A percentile compares a stretch with the other conserved stretches of the same genome.
These are phyloP conservation scores for Notarius lentiginosus DNA, from an alignment of 2,113 vertebrate species.

Conservation along the genomic window DNA sequence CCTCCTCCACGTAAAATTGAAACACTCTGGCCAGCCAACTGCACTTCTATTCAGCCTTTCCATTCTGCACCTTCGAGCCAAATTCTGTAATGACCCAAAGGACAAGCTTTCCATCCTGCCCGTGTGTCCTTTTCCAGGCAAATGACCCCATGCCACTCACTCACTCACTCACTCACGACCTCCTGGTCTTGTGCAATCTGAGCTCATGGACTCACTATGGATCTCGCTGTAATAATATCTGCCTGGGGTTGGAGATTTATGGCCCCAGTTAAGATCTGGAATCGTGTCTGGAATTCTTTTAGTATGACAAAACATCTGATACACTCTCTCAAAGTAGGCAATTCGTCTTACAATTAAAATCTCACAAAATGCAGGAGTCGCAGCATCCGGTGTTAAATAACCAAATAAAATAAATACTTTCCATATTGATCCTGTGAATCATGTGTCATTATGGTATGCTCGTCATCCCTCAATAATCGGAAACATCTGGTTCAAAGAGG, in stretches of 20 bases:
- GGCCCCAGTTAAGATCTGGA: slow-evolving; percentile 9
- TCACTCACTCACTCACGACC: not conserved
- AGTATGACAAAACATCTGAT: not conserved
- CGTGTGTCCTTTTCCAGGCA: not conserved
- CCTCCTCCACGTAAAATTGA: slow-evolving; percentile 21
- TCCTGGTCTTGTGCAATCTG: not conserved
- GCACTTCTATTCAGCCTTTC: not conserved
- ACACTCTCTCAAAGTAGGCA: not conserved
- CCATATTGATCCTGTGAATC: not conserved
- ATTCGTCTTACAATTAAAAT: not conserved
- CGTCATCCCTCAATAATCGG: not conserved
- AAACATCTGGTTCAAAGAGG: slow-evolving; percentile 21
- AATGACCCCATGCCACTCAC: not conserved
- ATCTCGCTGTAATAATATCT: not conserved
- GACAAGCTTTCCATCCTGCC: not conserved
- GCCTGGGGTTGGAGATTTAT: slow-evolving; percentile 35
- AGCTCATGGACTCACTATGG: slow-evolving; percentile 13
- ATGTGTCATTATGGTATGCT: not conserved
- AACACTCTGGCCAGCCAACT: slow-evolving; percentile 12
- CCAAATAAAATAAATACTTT: not conserved
- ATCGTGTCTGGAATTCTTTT: not conserved
- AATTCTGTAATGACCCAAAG: not conserved
- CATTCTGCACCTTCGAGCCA: not conserved
- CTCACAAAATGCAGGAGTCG: not conserved
- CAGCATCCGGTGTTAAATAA: not conserved